Evolutionary conservation across 2,113 vertebrate genomes (phyloP).

Genomic region (Dipodomys merriami): DNA sequence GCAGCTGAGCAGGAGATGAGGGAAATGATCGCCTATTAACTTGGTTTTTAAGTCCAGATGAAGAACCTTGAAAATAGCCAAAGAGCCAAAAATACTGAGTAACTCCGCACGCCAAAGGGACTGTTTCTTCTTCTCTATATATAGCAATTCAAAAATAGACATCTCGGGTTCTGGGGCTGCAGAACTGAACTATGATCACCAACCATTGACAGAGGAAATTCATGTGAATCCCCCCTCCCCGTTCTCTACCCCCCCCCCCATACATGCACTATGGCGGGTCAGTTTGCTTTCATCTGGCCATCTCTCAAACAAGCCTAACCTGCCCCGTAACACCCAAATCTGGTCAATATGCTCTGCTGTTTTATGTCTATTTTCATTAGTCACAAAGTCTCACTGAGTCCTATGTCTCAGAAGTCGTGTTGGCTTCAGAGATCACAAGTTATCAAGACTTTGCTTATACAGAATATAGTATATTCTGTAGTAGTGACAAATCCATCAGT

Average conservation of each 20-base stretch:
- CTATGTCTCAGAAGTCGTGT: neutral
- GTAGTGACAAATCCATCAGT: neutral
- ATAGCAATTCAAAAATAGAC: slow-evolving; percentile 72
- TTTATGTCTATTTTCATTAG: neutral
- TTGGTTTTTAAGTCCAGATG: slow-evolving; percentile 73
- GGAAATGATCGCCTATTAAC: slow-evolving; percentile 63
- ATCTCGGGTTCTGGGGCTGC: slow-evolving; percentile 22
- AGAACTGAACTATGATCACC: neutral
- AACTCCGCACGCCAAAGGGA: slow-evolving; percentile 54
- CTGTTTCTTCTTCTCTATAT: slow-evolving; percentile 76
- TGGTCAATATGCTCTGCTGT: neutral
- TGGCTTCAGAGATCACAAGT: too few species aligned
- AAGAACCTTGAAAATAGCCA: slow-evolving; percentile 78
- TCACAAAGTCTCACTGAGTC: neutral
- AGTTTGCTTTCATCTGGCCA: neutral
- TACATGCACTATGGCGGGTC: neutral
- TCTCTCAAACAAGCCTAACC: neutral
- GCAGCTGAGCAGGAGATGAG: slow-evolving; percentile 56
- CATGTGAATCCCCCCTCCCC: too few species aligned
- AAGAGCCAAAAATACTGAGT: slow-evolving; percentile 77
- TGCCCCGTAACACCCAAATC: neutral
- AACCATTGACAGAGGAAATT: neutral
- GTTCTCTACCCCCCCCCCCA: too few species aligned
- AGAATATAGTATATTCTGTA: neutral
- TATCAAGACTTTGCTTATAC: neutral